These are phyloP conservation scores for Gerosis bhagava DNA, from an alignment of 2,888 invertebrate genomes.

Conservation along the genomic window DNA sequence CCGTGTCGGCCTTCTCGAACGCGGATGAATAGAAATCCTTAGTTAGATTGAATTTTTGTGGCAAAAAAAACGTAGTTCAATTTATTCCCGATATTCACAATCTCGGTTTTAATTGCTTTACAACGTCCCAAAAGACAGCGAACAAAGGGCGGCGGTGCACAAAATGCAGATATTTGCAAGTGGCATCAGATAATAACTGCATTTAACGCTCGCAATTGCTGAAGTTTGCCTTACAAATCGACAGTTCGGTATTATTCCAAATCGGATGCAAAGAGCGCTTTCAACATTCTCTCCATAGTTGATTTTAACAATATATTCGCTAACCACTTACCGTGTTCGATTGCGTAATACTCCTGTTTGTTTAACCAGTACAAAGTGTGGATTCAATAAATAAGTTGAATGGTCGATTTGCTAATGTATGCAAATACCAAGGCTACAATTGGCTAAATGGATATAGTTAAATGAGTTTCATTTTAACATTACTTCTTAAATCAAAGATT, in stretches of 20 bases:
- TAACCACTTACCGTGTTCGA: conserved; percentile 1
- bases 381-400: not conserved
- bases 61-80: too few species aligned
- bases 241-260: not conserved
- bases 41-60: conserved; percentile 11
- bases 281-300: conserved; percentile 9
- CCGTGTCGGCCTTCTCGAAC: conserved; percentile 31
- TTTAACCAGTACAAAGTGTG: conserved; percentile 4
- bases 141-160: conserved; percentile 14
- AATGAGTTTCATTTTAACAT: too few species aligned
- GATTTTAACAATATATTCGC: conserved; percentile 16
- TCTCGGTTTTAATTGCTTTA: conserved; percentile 22
- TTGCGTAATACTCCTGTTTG: conserved; percentile 9
- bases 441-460: too few species aligned
- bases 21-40: not conserved
- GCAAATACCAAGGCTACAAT: too few species aligned
- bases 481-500: too few species aligned
- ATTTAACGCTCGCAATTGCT: conserved; percentile 12
- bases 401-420: not conserved
- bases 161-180: conserved; percentile 21
- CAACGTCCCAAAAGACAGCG: conserved; percentile 13
- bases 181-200: conserved; percentile 16
- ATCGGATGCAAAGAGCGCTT: conserved; percentile 13
- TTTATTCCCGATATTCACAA: conserved; percentile 17
- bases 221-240: conserved; percentile 18